A percentile compares a stretch with the other conserved stretches of the same genome.
Evolutionary conservation across 2,113 vertebrate genomes (phyloP).

Genomic region (Bothrops jararaca): DNA sequence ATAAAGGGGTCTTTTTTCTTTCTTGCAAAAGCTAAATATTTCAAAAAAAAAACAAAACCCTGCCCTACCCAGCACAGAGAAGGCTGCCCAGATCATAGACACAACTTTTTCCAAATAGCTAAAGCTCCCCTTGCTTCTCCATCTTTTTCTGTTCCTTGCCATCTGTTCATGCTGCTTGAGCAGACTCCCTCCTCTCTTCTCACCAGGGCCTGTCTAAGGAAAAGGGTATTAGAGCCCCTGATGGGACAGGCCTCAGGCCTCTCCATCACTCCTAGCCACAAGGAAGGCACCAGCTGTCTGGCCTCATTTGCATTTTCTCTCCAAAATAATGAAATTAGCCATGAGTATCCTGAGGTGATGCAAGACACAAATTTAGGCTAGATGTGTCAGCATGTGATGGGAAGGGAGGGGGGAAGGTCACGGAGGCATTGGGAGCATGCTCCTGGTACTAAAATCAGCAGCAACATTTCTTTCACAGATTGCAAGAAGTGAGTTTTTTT

Average conservation of each 20-base stretch:
- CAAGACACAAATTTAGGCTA: constrained; percentile 77
- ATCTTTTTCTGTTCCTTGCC: constrained; percentile 71
- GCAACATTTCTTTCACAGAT: constrained; percentile 17
- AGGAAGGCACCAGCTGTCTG: constrained; percentile 93
- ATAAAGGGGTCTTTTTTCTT: not conserved
- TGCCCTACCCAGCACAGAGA: constrained; percentile 39
- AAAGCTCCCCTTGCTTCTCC: constrained; percentile 61
- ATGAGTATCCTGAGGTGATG: constrained; percentile 96
- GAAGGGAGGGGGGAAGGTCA: constrained; percentile 76
- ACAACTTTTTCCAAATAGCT: constrained; percentile 56
- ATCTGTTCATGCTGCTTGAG: constrained; percentile 83
- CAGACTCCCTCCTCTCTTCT: constrained; percentile 72
- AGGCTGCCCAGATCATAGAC: constrained; percentile 69
- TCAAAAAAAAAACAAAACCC: not conserved
- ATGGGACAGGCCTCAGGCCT: constrained; percentile 82
- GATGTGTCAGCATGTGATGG: constrained; percentile 75
- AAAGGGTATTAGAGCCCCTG: constrained; percentile 77
- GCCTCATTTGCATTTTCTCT: constrained; percentile 94
- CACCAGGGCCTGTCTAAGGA: constrained; percentile 81
- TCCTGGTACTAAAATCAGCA: constrained; percentile 49
- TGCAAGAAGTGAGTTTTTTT: constrained; percentile 11
- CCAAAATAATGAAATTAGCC: constrained; percentile 98
- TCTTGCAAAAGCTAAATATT: not conserved
- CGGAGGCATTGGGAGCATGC: constrained; percentile 51
- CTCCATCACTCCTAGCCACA: constrained; percentile 85